Base-by-base conservation (phyloP, 2,113 vertebrate genomes). In the Aythya baeri region DNA sequence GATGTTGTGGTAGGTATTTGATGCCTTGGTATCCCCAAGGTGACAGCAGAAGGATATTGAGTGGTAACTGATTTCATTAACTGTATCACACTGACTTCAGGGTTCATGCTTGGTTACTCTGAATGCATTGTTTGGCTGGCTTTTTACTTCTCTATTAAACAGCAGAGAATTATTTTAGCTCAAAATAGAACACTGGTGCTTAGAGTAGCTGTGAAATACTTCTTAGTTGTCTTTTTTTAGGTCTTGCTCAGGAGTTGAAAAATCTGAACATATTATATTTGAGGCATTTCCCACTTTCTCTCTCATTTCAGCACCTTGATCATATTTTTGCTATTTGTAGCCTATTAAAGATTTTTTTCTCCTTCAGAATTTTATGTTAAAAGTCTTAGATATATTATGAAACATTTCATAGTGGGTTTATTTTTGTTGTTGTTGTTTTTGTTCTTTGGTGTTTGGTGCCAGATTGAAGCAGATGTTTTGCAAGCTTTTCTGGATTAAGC, bases 11-110 rank as follows among this genome's bases (percentile, higher is more conserved):
- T 44, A n/a, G 0, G 0, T 17, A 25, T 72, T 73, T 73, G 46
- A 49, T 83, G 58, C 57, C 9, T 17, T 27, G 20, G 4, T 63
- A 25, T 32, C 63, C 31, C 67, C 21, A 55, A 41, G 31, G 46
- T 89, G 34, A 29, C 1, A 2, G 8, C 1, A 55, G 27, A 65
- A 78, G 43, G 50, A 16, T 61, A 5, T 2, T 2, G 1, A 29
- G 55, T 54, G 71, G 38, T 31, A 54, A 34, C 4, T 82, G 58
- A 7, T 55, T 54, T 12, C 27, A 23, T 58, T 76, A 68, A 34
- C 7, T 75, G 4, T 41, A 5, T 71, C 31, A 17, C 36, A 29
- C 7, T 84, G 62, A 22, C 62, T 61, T 74, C 74, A 43, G 22
- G 85, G 58, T 7, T 93, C 0, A 38, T 49, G 7, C 7, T 11